A percentile compares a stretch with the other conserved stretches of the same genome.
phyloP scores from a whole-genome alignment of 2,888 invertebrate species.

The Dryomyza anilis region DNA sequence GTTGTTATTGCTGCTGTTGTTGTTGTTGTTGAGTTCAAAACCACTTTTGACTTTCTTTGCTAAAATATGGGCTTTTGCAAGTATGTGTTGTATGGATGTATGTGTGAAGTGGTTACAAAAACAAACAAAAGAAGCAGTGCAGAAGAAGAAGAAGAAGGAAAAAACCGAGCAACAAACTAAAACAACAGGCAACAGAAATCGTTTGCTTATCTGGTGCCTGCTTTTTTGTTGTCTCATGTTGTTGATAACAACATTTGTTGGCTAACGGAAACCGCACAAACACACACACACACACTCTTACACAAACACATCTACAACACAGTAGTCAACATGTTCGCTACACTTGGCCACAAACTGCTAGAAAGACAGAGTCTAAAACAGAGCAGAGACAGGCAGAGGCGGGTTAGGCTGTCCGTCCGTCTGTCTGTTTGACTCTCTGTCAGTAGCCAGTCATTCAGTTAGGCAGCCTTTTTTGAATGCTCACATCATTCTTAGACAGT shows the following conservation, averaged over 20 bases:
- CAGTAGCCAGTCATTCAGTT: too few relatives aligned
- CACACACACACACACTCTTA: neutral
- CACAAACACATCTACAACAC: neutral
- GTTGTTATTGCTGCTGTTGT: too few relatives aligned
- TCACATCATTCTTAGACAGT: too few relatives aligned
- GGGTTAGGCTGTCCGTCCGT: too few relatives aligned
- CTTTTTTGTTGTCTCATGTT: neutral
- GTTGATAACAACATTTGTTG: constrained; percentile 23
- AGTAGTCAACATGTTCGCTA: too few relatives aligned
- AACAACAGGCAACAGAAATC: neutral
- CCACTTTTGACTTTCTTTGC: constrained; percentile 14
- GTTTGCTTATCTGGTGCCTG: constrained; percentile 1
- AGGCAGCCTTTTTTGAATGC: too few relatives aligned
- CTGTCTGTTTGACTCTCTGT: too few relatives aligned
- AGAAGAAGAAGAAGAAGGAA: constrained; percentile 34
- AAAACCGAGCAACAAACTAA: constrained; percentile 29
- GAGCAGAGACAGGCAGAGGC: neutral
- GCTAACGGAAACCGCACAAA: constrained; percentile 25
- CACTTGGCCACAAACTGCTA: neutral
- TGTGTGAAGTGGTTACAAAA: constrained; percentile 19
- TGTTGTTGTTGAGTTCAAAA: neutral
- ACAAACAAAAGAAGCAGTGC: constrained; percentile 44
- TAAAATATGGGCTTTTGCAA: constrained; percentile 13
- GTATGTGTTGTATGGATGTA: constrained; percentile 4
- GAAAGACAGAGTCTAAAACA: neutral